phyloP scores from a whole-genome alignment of 2,888 invertebrate genomes.

The Drosophila recens region DNA sequence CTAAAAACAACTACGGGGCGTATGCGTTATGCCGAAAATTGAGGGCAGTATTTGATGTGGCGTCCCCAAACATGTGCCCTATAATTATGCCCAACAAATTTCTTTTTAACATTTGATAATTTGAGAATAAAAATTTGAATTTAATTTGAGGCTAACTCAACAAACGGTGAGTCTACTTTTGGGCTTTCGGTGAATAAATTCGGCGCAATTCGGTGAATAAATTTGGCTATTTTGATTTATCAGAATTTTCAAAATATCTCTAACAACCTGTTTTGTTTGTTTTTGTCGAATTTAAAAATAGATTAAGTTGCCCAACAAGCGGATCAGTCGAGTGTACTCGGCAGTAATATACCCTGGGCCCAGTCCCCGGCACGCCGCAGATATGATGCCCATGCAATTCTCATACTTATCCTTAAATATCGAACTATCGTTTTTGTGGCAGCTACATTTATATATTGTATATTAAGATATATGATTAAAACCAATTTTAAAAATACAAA shows the following conservation, averaged over 20 bases:
- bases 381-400: no score
- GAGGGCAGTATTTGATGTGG: slow-evolving; percentile 43
- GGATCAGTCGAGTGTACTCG: no score
- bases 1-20: slow-evolving; percentile 39
- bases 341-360: no score
- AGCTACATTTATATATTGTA: no score
- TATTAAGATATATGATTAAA: no score
- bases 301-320: no score
- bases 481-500: no score
- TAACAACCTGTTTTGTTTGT: neutral
- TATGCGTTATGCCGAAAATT: slow-evolving; percentile 46
- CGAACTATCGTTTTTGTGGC: no score
- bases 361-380: no score
- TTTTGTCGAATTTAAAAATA: no score
- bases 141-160: slow-evolving; percentile 9
- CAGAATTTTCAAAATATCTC: neutral
- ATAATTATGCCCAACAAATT: slow-evolving; percentile 39
- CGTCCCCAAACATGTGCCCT: slow-evolving; percentile 31
- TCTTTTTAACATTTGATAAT: slow-evolving; percentile 27
- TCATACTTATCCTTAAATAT: no score
- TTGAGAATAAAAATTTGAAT: slow-evolving; percentile 22
- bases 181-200: neutral
- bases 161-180: neutral
- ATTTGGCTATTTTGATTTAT: neutral
- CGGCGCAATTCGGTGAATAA: neutral